Evolutionary conservation across 2,113 vertebrate species (phyloP).

Genomic region (Poeciliopsis prolifica): DNA sequence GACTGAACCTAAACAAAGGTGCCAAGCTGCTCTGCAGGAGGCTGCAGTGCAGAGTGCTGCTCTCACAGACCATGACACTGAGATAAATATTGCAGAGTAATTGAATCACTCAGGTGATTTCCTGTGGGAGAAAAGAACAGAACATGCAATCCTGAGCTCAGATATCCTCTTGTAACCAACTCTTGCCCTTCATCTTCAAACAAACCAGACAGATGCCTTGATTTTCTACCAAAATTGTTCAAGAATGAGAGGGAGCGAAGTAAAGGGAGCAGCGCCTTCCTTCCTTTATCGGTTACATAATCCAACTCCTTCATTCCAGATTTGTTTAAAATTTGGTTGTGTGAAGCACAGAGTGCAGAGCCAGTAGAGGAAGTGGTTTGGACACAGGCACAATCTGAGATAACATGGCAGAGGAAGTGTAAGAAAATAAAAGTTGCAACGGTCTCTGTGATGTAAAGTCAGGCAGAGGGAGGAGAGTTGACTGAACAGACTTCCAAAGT

Average conservation of each 20-base stretch:
- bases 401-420: slow-evolving; percentile 56
- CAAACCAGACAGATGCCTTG: slow-evolving; percentile 24
- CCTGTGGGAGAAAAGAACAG: slow-evolving; percentile 52
- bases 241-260: slow-evolving; percentile 24
- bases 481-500: slow-evolving; percentile 10
- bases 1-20: slow-evolving; percentile 16
- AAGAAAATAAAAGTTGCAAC: slow-evolving; percentile 36
- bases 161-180: slow-evolving; percentile 17
- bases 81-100: slow-evolving; percentile 72
- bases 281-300: slow-evolving; percentile 72
- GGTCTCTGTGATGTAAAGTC: slow-evolving; percentile 9
- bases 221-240: slow-evolving; percentile 38
- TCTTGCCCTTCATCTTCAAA: slow-evolving; percentile 32
- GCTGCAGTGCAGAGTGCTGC: slow-evolving; percentile 19
- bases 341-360: slow-evolving; percentile 53
- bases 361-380: slow-evolving; percentile 64
- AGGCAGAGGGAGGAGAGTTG: slow-evolving; percentile 1
- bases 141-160: slow-evolving; percentile 29
- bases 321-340: slow-evolving; percentile 79
- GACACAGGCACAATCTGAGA: slow-evolving; percentile 43
- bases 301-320: slow-evolving; percentile 62
- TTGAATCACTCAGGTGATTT: slow-evolving; percentile 74
- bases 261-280: slow-evolving; percentile 41
- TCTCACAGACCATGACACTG: slow-evolving; percentile 30
- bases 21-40: slow-evolving; percentile 22